Evolutionary conservation across 2,888 invertebrate genomes (phyloP), one percentile per base, ranked within the genome.

Genomic region (Osedax frankpressi): DNA sequence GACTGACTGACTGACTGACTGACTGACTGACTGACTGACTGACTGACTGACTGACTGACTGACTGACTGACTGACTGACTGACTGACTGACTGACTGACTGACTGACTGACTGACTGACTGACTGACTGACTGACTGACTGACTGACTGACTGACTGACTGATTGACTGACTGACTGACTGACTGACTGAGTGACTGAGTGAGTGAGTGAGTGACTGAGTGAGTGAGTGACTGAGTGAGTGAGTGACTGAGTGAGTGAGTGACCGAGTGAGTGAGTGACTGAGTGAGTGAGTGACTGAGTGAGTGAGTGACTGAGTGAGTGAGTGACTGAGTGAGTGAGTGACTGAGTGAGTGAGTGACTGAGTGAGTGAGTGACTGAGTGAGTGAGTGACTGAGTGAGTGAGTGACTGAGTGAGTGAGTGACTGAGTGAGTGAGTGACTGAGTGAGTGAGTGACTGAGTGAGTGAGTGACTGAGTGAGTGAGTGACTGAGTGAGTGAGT

Each of bases 361-460:
- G 62, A 62, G 62, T 62, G 62, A 62, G 62, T 62, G 62, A 62
- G 62, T 62, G 62, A 62, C 25, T 62, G 62, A 62, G 62, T 62
- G 62, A 62, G 1, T 62, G 62, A 1, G 62, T 62, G 62, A 62
- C 2, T 62, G 62, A 62, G 62, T 62, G 62, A 62, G 62, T 62
- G 62, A 62, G 62, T 62, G 62, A 62, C 25, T 62, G 62, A 62
- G 62, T 62, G 62, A 62, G 1, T 62, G 62, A 1, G 62, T 62
- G 62, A 62, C 2, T 62, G n/a, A n/a, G n/a, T n/a, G n/a, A n/a
- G n/a, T n/a, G n/a, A n/a, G n/a, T n/a, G n/a, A n/a, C n/a, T n/a
- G n/a, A n/a, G n/a, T n/a, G n/a, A n/a, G n/a, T n/a, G n/a, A n/a
- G n/a, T n/a, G n/a, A n/a, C n/a, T n/a, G n/a, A n/a, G n/a, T n/a